A percentile compares a stretch with the other conserved stretches of the same genome.
phyloP scores from a whole-genome alignment of 2,113 vertebrate species.

The Ameiurus melas region DNA sequence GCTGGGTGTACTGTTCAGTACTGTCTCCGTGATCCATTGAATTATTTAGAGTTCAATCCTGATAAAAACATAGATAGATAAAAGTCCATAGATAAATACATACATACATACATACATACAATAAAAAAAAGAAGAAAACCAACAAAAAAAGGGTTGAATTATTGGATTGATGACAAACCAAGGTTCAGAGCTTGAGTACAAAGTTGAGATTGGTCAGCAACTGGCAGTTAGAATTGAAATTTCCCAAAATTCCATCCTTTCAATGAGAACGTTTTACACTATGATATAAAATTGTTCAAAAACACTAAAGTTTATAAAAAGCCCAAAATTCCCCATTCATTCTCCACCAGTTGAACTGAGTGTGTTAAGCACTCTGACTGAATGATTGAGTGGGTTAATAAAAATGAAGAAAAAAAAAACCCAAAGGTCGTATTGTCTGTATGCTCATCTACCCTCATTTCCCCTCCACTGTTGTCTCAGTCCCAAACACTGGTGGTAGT shows the following conservation, averaged over 20 bases:
- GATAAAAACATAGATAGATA: not conserved
- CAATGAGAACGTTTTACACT: too few relatives aligned
- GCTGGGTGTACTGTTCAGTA: too few relatives aligned
- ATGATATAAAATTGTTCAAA: too few relatives aligned
- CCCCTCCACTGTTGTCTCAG: not conserved
- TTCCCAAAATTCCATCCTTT: too few relatives aligned
- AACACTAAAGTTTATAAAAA: too few relatives aligned
- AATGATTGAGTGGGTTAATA: not conserved
- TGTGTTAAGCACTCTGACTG: not conserved
- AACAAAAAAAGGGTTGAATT: not conserved
- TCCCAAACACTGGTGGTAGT: not conserved
- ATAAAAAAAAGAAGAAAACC: not conserved
- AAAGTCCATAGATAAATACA: not conserved
- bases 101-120: too few relatives aligned
- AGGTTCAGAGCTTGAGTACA: too few relatives aligned
- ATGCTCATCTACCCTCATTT: not conserved
- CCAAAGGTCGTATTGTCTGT: not conserved
- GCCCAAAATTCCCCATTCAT: too few relatives aligned
- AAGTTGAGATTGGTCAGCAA: too few relatives aligned
- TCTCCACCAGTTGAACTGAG: too few relatives aligned
- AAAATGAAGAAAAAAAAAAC: not conserved
- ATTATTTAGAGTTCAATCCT: not conserved
- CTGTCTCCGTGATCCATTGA: too few relatives aligned
- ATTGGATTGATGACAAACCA: not conserved
- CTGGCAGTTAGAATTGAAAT: too few relatives aligned